These are phyloP conservation scores for Arrhopalites spinosus DNA, from an alignment of 2,888 invertebrate species.

Conservation along the genomic window DNA sequence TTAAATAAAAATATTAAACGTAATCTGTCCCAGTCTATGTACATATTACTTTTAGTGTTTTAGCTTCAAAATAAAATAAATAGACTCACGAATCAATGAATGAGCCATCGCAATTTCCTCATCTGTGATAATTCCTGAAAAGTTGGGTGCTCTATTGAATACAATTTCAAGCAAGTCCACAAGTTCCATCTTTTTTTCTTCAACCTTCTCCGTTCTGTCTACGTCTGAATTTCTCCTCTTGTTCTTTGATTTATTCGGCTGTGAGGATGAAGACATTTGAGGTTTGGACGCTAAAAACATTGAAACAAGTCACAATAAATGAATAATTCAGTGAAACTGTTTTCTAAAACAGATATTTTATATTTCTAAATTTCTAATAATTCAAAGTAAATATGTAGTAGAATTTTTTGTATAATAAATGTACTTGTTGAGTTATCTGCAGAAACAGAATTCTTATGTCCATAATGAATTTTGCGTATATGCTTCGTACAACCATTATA, in stretches of 20 bases:
- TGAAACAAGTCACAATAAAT: background rate
- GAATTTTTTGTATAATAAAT: background rate
- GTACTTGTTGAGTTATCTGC: too few species aligned
- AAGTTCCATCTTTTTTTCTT: background rate
- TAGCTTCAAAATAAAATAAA: too few species aligned
- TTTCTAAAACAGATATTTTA: background rate
- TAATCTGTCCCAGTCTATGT: background rate
- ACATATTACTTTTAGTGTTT: too few species aligned
- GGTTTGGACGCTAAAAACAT: too few species aligned
- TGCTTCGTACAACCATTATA: background rate
- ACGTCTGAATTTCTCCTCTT: background rate
- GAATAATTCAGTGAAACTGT: background rate
- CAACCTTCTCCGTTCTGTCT: background rate
- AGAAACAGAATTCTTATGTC: too few species aligned
- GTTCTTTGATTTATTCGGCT: background rate
- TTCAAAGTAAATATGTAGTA: background rate
- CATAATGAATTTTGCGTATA: background rate
- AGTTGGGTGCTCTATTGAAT: background rate
- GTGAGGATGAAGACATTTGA: background rate
- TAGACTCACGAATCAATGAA: constrained; percentile 2
- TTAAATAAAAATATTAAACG: background rate
- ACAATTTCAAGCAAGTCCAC: background rate
- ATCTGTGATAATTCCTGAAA: background rate
- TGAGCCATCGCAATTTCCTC: background rate
- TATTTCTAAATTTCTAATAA: too few species aligned